Base-by-base conservation (phyloP, 2,797 vertebrate species). In the Myotis findleyi region DNA sequence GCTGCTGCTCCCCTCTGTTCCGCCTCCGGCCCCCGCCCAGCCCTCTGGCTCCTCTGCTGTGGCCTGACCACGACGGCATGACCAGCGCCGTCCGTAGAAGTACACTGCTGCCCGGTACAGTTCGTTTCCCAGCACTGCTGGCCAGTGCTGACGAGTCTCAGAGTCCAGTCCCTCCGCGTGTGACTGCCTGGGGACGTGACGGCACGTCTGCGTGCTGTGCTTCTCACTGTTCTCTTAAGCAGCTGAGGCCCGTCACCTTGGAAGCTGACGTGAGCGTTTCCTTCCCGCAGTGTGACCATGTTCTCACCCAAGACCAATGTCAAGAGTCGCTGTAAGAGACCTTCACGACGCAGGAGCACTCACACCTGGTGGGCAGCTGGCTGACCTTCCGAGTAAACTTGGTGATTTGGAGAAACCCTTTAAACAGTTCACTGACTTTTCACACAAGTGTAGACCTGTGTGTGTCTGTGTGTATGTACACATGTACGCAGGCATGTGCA, bases 291-390 rank as follows among this genome's bases (percentile, higher is more conserved):
- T 86, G 98, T 95, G 92, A 97, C 55, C 17, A 98, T 99, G 99
- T 99, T 99, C 98, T 98, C 98, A 82, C 98, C 98, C 47, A 99
- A 99, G 97, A 99, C 97, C 76, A 99, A 98, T 51, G 23, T 93
- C 88, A 98, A 98, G 95, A 99, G 98, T 95, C 98, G 95, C 17
- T 91, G 49, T 16, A 75, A 94, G 33, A 59, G 84, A 72, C 51
- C 73, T 69, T 89, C 96, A 1, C 95, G 95, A 33, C 89, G 62
- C 93, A 99, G 98, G 96, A 95, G 77, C 3, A 95, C 4, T 20
- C 97, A 89, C 96, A 98, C 98, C 76, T 0, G 13, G 99, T 99
- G 98, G 95, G 98, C 94, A 53, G 72, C 18, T 38, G 53, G 6
- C 0, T 20, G 13, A 4, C 81, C 1, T 0, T 72, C 82, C n/a